These are phyloP conservation scores for Cheirogaleus major DNA, from an alignment of 2,797 vertebrate genomes.

Conservation along the genomic window DNA sequence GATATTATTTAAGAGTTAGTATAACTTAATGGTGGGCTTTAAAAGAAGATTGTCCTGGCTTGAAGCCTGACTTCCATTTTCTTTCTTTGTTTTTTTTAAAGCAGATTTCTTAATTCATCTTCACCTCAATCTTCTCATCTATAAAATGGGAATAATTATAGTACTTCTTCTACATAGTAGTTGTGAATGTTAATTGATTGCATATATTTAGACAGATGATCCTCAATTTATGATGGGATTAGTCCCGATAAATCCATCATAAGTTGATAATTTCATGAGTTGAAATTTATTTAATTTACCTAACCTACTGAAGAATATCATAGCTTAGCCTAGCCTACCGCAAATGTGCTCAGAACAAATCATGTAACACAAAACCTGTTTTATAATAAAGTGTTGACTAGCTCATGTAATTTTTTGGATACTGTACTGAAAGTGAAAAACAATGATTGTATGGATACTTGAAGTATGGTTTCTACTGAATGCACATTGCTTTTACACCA, in stretches of 20 bases:
- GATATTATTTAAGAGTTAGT: not conserved
- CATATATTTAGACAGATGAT: not conserved
- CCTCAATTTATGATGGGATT: not conserved
- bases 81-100: slow-evolving; percentile 44
- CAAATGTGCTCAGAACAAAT: not conserved
- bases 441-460: not conserved
- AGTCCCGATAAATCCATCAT: not conserved
- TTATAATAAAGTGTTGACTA: not conserved
- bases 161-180: not conserved
- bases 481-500: not conserved
- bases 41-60: not conserved
- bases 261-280: not conserved
- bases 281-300: not conserved
- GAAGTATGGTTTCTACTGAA: not conserved
- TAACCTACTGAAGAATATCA: not conserved
- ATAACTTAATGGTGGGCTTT: not conserved
- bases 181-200: slow-evolving; percentile 3
- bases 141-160: not conserved
- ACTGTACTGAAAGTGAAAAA: not conserved
- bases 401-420: not conserved
- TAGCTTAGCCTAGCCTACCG: not conserved
- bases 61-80: not conserved
- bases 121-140: not conserved
- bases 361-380: not conserved
- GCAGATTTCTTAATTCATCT: not conserved